phyloP scores from a whole-genome alignment of 2,113 vertebrate species.

The Equus quagga region DNA sequence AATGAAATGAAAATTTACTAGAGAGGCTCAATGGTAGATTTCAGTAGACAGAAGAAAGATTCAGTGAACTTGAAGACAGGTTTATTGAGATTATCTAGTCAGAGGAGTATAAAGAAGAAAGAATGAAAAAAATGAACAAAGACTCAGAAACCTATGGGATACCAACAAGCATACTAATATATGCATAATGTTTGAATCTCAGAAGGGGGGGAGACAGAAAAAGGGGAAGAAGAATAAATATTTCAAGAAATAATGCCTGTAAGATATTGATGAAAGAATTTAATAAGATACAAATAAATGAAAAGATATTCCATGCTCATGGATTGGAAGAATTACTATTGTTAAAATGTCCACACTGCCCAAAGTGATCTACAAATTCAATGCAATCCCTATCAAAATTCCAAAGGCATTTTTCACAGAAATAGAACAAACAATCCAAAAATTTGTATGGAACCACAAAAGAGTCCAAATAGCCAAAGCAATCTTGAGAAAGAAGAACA shows the following conservation, averaged over 20 bases:
- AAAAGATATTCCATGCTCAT: too few species aligned
- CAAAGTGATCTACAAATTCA: too few species aligned
- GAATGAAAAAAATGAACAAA: constrained; percentile 4
- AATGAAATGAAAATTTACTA: constrained; percentile 14
- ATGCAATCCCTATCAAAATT: too few species aligned
- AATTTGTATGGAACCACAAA: too few species aligned
- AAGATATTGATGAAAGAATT: not conserved
- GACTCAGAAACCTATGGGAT: not conserved
- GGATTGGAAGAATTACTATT: too few species aligned
- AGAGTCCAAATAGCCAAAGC: too few species aligned
- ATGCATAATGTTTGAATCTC: not conserved
- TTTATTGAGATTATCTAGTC: not conserved
- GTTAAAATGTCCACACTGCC: too few species aligned
- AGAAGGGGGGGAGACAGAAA: not conserved
- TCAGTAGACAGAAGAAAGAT: not conserved
- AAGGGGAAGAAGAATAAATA: not conserved
- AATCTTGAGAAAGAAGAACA: too few species aligned
- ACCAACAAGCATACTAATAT: not conserved
- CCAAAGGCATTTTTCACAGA: too few species aligned
- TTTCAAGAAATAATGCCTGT: not conserved
- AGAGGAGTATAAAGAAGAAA: not conserved
- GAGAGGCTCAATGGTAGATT: not conserved
- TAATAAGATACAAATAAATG: too few species aligned
- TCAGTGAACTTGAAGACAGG: not conserved
- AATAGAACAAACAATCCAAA: too few species aligned